Percentiles rank a stretch among this genome's conserved stretches.
phyloP scores from a whole-genome alignment of 2,797 vertebrate species.

The Sebastes alutus region DNA sequence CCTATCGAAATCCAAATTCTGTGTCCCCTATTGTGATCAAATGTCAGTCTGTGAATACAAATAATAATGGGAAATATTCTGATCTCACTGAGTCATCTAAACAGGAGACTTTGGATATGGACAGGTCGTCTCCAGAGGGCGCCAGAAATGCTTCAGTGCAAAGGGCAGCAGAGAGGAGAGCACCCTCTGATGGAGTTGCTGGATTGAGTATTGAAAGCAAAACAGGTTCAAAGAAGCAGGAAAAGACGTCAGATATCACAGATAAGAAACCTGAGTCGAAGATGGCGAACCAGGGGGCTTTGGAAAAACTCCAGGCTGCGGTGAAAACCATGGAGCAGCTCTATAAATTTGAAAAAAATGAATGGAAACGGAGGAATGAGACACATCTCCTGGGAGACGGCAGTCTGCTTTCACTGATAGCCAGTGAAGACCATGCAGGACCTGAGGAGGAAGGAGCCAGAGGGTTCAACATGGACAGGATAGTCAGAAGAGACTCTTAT shows the following conservation, averaged over 20 bases:
- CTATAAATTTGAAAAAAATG: slow-evolving; percentile 91
- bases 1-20: slow-evolving; percentile 71
- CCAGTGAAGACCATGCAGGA: slow-evolving; percentile 74
- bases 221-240: slow-evolving; percentile 75
- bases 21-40: slow-evolving; percentile 92
- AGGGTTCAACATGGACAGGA: slow-evolving; percentile 38
- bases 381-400: slow-evolving; percentile 84
- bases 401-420: slow-evolving; percentile 89
- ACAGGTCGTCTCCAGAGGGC: slow-evolving; percentile 84
- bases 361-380: slow-evolving; percentile 92
- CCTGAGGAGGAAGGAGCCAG: slow-evolving; percentile 49
- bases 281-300: slow-evolving; percentile 79
- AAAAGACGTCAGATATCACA: slow-evolving; percentile 63
- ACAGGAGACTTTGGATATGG: slow-evolving; percentile 49
- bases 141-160: slow-evolving; percentile 79
- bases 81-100: slow-evolving; percentile 47
- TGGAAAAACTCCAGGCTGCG: slow-evolving; percentile 93
- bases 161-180: slow-evolving; percentile 71
- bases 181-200: slow-evolving; percentile 70
- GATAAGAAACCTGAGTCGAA: slow-evolving; percentile 83
- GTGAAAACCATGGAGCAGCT: slow-evolving; percentile 97
- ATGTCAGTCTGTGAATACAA: slow-evolving; percentile 90
- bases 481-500: slow-evolving; percentile 66
- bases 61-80: slow-evolving; percentile 69
- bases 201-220: slow-evolving; percentile 84